Conservation (phyloP, 2,888 invertebrate species). For the Hecatera dysodea region DNA sequence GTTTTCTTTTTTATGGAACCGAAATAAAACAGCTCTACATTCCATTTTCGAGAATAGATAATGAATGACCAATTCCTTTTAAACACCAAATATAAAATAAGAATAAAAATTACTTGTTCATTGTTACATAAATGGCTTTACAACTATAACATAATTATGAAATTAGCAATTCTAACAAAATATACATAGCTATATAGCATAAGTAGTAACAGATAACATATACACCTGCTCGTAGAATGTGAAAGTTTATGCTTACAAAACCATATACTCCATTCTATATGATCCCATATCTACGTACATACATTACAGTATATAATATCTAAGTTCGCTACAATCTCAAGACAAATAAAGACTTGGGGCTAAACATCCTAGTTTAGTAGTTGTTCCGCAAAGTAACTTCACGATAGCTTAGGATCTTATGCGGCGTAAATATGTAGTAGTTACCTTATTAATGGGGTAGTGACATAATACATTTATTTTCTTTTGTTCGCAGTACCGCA, state of each 20-base stretch:
- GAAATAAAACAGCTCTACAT: background rate
- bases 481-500: conserved; percentile 91
- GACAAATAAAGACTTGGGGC: conserved; percentile 52
- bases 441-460: conserved; percentile 14
- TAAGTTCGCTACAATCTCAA: conserved; percentile 46
- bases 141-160: background rate
- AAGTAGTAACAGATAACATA: too few species aligned
- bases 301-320: conserved; percentile 4
- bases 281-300: conserved; percentile 8
- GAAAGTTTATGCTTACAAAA: background rate
- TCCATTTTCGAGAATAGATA: too few species aligned
- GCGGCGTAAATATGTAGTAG: conserved; percentile 12
- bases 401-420: conserved; percentile 43
- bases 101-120: too few species aligned
- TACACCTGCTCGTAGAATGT: conserved; percentile 6
- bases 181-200: background rate
- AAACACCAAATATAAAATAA: too few species aligned
- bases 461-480: conserved; percentile 8
- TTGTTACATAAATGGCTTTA: too few species aligned
- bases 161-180: background rate
- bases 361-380: conserved; percentile 49
- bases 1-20: background rate
- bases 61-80: too few species aligned
- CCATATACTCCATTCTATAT: conserved; percentile 6
- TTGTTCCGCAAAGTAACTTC: conserved; percentile 48